Evolutionary conservation across 2,888 invertebrate genomes (phyloP).

Genomic region (Drosophila borborema): DNA sequence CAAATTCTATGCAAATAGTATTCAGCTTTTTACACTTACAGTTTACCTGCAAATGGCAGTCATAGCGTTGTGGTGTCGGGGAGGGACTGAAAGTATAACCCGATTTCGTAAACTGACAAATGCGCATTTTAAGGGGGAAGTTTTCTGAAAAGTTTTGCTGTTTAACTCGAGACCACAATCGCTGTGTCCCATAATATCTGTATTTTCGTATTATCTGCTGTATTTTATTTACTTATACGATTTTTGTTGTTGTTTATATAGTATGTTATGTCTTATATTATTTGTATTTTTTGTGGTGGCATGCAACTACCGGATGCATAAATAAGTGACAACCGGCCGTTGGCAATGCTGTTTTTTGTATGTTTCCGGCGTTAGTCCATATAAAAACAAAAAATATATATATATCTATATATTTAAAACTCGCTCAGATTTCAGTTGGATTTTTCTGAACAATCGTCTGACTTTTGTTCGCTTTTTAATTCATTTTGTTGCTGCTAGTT

Average conservation of each 20-base stretch:
- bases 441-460: constrained; percentile 29
- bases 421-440: constrained; percentile 47
- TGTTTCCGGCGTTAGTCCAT: constrained; percentile 62
- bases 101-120: constrained; percentile 15
- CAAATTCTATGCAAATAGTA: constrained; percentile 57
- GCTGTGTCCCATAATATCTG: constrained; percentile 37
- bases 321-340: constrained; percentile 74
- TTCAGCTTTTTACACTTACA: constrained; percentile 40
- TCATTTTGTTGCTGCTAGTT: constrained; percentile 21
- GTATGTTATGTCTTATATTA: constrained; percentile 2
- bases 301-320: constrained; percentile 73
- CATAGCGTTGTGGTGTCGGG: not conserved
- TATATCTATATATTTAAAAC: constrained; percentile 18
- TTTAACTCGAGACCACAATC: constrained; percentile 38
- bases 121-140: not conserved
- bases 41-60: constrained; percentile 20
- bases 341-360: constrained; percentile 47
- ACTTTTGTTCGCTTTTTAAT: constrained; percentile 20
- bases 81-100: not conserved
- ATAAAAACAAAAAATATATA: constrained; percentile 17
- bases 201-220: constrained; percentile 43
- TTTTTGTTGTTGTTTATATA: constrained; percentile 7
- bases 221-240: constrained; percentile 37
- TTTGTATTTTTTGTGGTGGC: constrained; percentile 34
- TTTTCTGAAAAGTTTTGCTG: constrained; percentile 27